Conservation (phyloP, 2,888 invertebrate genomes). For the Mythimna albipuncta region DNA sequence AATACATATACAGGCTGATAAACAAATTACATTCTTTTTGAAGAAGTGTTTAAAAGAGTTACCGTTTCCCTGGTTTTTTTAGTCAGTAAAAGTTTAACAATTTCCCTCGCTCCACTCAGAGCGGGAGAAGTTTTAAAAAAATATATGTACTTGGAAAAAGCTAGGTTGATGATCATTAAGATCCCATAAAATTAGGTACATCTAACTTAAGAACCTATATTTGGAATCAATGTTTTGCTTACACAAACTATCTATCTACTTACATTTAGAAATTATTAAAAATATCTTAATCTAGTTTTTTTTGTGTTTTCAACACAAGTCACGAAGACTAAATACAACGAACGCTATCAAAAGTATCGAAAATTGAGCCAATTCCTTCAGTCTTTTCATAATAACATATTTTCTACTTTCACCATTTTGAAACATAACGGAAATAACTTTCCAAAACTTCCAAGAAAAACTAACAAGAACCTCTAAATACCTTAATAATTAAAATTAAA, state of each 20-base stretch:
- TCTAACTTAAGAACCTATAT: conserved; percentile 10
- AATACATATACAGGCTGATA: too few species aligned
- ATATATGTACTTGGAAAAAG: too few species aligned
- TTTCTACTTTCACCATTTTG: not conserved
- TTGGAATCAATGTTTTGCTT: conserved; percentile 49
- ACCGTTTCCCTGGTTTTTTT: too few species aligned
- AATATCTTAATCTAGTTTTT: conserved; percentile 33
- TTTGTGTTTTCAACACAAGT: conserved; percentile 68
- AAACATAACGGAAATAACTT: not conserved
- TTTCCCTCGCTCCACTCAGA: too few species aligned
- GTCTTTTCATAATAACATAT: conserved; percentile 67
- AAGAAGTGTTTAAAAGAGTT: too few species aligned
- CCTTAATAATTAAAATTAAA: not conserved
- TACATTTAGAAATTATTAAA: conserved; percentile 1
- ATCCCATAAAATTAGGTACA: not conserved
- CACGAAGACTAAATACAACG: not conserved
- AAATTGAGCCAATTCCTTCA: conserved; percentile 79
- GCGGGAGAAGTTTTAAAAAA: too few species aligned
- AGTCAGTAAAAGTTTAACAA: too few species aligned
- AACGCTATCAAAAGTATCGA: conserved; percentile 32
- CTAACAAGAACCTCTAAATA: not conserved
- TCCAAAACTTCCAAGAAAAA: not conserved
- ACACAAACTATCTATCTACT: conserved; percentile 1
- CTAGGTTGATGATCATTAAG: too few species aligned
- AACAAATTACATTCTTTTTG: too few species aligned